Conservation (phyloP, 2,888 invertebrate genomes). For the Oligia strigilis region DNA sequence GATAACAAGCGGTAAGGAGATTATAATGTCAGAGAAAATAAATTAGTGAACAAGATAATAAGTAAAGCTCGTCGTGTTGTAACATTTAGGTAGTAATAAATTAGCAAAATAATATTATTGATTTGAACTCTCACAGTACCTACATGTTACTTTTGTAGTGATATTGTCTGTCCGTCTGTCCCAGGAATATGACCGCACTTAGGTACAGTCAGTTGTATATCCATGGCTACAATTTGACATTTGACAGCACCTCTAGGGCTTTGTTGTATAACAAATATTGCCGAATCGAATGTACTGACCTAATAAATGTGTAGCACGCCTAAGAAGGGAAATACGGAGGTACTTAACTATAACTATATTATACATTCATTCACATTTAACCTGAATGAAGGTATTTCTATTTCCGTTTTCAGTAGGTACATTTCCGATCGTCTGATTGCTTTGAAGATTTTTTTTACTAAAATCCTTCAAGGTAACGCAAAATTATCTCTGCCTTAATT, state of each 20-base stretch:
- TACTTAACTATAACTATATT: neutral
- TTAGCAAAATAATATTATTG: neutral
- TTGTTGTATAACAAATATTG: neutral
- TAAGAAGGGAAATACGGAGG: neutral
- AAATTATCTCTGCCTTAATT: neutral
- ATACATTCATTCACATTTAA: neutral
- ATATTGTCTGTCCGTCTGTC: neutral
- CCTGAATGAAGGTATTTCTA: too few species aligned
- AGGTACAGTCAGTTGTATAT: neutral
- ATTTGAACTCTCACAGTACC: neutral
- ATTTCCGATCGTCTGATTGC: conserved; percentile 18
- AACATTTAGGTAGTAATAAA: neutral
- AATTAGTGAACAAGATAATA: conserved; percentile 5
- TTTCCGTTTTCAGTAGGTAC: neutral
- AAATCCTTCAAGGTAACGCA: too few species aligned
- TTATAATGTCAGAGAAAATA: conserved; percentile 11
- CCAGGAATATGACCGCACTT: neutral
- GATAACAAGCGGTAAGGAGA: conserved; percentile 10
- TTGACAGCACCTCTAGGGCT: neutral
- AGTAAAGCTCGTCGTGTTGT: neutral
- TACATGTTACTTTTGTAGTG: neutral
- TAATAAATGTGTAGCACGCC: neutral
- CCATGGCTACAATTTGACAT: neutral
- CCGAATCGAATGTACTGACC: neutral
- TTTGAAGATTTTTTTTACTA: neutral